Base-by-base conservation (phyloP, 2,888 invertebrate species). In the Drosophila maculinotata region DNA sequence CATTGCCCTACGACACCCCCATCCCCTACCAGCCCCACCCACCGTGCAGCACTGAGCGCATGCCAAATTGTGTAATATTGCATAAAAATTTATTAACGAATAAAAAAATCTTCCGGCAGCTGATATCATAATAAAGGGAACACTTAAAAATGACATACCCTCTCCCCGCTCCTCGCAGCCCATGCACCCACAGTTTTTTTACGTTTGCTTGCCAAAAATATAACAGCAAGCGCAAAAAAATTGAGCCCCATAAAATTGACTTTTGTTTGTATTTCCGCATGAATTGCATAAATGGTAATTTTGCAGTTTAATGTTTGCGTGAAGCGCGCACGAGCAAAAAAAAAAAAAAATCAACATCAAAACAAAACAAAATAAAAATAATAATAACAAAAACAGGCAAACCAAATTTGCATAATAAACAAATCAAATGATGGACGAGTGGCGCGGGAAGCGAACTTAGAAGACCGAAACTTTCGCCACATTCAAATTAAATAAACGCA, bases 201-300 rank as follows among this genome's bases (percentile, higher is more conserved):
- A 15, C 17, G 23, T 9, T 36, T 14, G 33, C 38, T 36, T 70
- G 58, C 53, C 53, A 72, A 63, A 75, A 56, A 48, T n/a, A 36
- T 25, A 41, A 51, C 26, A 41, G 52, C 35, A 45, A 39, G 44
- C 15, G 47, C 20, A 53, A 58, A 72, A 78, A 58, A 54, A 63
- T 49, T 58, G 45, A 60, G 56, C 42, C 39, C 75, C 83, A 87
- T 80, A 81, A 83, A 83, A 83, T 83, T 80, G 84, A 88, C 86
- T 83, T 86, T 88, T 88, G 86, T 83, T 88, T 83, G 87, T 86
- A 88, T 83, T 86, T 88, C 83, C 87, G 88, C 88, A 83, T 83
- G 83, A 83, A 88, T 87, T 83, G 83, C 88, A 83, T 88, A 80
- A 88, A 83, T 83, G 83, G 87, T 88, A 83, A 88, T 88, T 83